These are phyloP conservation scores for Athalia cordata DNA, from an alignment of 2,888 invertebrate species.

Conservation along the genomic window DNA sequence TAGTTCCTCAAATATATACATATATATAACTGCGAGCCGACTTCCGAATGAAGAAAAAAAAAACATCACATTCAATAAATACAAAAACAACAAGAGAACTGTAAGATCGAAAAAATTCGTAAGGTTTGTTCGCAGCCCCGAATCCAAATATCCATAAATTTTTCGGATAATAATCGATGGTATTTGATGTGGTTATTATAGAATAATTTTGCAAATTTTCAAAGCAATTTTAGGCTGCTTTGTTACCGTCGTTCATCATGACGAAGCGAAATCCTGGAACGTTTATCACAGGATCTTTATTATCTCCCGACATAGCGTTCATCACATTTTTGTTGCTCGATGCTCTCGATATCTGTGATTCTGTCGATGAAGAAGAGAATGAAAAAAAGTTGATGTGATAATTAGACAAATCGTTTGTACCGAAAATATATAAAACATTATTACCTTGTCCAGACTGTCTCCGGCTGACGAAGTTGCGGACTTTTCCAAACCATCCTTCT, in stretches of 20 bases:
- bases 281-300: slow-evolving; percentile 43
- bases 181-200: too few species aligned
- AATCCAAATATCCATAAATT: too few species aligned
- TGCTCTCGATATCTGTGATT: slow-evolving; percentile 53
- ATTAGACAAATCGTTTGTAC: background rate
- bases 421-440: background rate
- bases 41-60: too few species aligned
- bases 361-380: slow-evolving; percentile 48
- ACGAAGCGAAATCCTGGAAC: slow-evolving; percentile 18
- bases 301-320: slow-evolving; percentile 46
- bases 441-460: slow-evolving; percentile 59
- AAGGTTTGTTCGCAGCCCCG: background rate
- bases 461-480: slow-evolving; percentile 57
- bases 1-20: background rate
- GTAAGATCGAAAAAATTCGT: background rate
- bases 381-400: background rate
- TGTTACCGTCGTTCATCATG: slow-evolving; percentile 24
- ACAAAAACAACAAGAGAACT: background rate
- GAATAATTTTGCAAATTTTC: too few species aligned
- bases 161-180: too few species aligned
- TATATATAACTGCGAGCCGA: background rate
- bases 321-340: slow-evolving; percentile 52
- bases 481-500: slow-evolving; percentile 62
- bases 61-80: too few species aligned
- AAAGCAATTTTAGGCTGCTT: too few species aligned